phyloP scores from a whole-genome alignment of 2,113 vertebrate genomes.

The Lepus timidus region DNA sequence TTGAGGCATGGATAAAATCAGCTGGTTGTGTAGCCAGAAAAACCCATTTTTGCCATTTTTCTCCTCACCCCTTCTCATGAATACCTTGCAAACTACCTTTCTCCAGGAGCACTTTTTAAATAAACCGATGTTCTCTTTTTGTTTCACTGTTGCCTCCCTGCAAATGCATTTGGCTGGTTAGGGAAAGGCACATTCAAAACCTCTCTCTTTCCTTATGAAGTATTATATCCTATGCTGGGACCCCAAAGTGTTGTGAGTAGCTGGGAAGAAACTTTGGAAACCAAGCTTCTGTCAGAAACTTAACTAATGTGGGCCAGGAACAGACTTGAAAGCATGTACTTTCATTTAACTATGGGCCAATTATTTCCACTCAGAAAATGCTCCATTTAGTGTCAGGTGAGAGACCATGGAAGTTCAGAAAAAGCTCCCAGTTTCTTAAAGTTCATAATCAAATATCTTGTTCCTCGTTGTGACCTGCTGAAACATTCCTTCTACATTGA shows the following conservation, averaged over 20 bases:
- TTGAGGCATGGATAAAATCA: not conserved
- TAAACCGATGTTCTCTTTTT: not conserved
- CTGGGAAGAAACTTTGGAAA: not conserved
- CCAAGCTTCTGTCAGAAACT: not conserved
- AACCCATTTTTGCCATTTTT: not conserved
- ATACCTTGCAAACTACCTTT: conserved; percentile 23
- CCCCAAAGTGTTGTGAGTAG: not conserved
- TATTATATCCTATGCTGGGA: not conserved
- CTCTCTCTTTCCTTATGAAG: not conserved
- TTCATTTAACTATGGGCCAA: not conserved
- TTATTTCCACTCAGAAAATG: conserved; percentile 45
- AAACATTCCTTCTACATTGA: not conserved
- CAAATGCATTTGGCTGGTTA: conserved; percentile 9
- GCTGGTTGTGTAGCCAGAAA: not conserved
- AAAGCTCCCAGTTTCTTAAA: not conserved
- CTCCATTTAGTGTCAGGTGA: not conserved
- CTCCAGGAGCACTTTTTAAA: conserved; percentile 1
- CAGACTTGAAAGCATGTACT: not conserved
- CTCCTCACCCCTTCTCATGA: not conserved
- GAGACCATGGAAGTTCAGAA: not conserved
- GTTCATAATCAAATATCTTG: not conserved
- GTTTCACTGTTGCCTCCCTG: not conserved
- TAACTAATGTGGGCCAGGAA: not conserved
- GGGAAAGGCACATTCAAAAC: not conserved
- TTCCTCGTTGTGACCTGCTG: not conserved